Base-by-base conservation (phyloP, 2,888 invertebrate species). In the Megalurothrips usitatus region DNA sequence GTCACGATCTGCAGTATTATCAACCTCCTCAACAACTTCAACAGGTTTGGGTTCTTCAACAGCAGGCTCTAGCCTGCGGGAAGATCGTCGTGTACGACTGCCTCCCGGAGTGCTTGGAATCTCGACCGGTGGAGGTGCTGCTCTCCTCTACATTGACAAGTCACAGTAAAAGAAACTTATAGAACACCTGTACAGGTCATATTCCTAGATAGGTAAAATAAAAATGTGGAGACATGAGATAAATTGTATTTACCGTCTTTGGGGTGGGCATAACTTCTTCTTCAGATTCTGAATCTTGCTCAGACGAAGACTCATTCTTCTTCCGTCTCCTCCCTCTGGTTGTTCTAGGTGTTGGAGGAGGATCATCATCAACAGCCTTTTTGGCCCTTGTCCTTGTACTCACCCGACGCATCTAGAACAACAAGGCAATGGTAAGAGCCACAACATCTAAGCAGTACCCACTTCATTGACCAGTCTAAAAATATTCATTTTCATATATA, bases 231-330 rank as follows among this genome's bases (percentile, higher is more conserved):
- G n/a, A n/a, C n/a, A n/a, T n/a, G n/a, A n/a, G n/a, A 19, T n/a
- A 19, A 14, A 58, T 1, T 58, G 17, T 19, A 58, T 19, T 75
- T 75, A 75, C 68, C 68, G 68, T 11, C 23, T 75, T 75, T 26
- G 68, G 68, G 12, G 68, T 75, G 1, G 68, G 68, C 68, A 75
- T 75, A 12, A 75, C 68, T 75, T 75, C 68, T 75, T 75, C 68
- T 12, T 75, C 68, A 11, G 68, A 75, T 75, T 75, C 68, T 10
- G 68, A 75, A 26, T 75, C 68, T 75, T 75, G 23, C 8, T 75
- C 68, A 9, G 68, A 75, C 10, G 68, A 75, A 23, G 68, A 75
- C 23, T 75, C 68, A 26, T 23, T 23, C 26, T 75, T 75, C 68
- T 75, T 75, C 23, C 68, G 68, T 12, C 68, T 9, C 6, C 68